These are phyloP conservation scores for Orchesella flavescens DNA, from an alignment of 2,888 invertebrate species.

Conservation along the genomic window DNA sequence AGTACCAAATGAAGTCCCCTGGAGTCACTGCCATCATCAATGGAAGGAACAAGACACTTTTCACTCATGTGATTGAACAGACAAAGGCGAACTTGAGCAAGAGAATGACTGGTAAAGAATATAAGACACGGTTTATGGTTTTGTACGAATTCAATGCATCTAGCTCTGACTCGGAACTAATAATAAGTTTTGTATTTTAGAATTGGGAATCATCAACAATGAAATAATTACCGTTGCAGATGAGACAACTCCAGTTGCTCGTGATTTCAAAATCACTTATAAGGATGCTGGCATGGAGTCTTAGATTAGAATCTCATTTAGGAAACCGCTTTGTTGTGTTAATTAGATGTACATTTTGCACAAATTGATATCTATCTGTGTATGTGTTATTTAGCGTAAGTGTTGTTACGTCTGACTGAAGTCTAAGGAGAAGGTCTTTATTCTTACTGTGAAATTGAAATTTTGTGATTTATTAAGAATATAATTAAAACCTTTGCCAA, in stretches of 20 bases:
- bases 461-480: no score
- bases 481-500: no score
- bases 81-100: slow-evolving; percentile 95
- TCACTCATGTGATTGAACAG: slow-evolving; percentile 92
- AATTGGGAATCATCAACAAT: slow-evolving; percentile 88
- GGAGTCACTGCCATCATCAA: slow-evolving; percentile 85
- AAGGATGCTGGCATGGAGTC: slow-evolving; percentile 43
- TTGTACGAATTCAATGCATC: background rate
- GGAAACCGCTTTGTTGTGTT: no score
- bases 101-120: slow-evolving; percentile 79
- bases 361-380: no score
- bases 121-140: background rate
- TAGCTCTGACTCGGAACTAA: no score
- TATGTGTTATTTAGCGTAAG: no score
- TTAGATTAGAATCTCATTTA: background rate
- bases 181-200: slow-evolving; percentile 76
- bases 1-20: slow-evolving; percentile 93
- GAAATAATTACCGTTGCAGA: slow-evolving; percentile 93
- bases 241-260: slow-evolving; percentile 82
- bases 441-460: no score
- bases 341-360: no score
- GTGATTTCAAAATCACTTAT: slow-evolving; percentile 39
- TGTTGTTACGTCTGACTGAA: no score
- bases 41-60: slow-evolving; percentile 92
- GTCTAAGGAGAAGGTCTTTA: no score